Conservation (phyloP, 1,140 invertebrate genomes). For the Anadara kagoshimensis region DNA sequence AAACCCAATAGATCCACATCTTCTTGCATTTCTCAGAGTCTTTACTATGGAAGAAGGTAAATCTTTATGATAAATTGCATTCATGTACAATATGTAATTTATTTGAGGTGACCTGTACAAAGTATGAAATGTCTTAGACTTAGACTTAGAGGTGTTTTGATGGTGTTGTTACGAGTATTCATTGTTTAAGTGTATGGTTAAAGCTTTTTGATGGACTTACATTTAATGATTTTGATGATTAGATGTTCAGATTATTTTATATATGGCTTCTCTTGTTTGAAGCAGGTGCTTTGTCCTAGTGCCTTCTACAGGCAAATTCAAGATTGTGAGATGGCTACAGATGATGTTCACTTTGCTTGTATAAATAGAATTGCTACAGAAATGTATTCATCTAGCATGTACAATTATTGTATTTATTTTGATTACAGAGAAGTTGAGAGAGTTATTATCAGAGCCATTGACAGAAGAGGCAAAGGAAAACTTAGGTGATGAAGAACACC, state of each 20-base stretch:
- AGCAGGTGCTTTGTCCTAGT: too few species aligned
- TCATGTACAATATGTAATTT: not conserved
- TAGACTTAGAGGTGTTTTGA: too few species aligned
- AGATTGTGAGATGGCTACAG: not conserved
- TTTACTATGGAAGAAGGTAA: conserved; percentile 86
- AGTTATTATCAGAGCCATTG: conserved; percentile 21
- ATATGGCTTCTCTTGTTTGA: too few species aligned
- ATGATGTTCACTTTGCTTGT: not conserved
- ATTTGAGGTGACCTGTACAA: too few species aligned
- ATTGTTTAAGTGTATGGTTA: too few species aligned
- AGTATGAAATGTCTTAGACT: too few species aligned
- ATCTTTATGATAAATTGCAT: not conserved
- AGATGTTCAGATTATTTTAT: too few species aligned
- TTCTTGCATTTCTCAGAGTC: conserved; percentile 87
- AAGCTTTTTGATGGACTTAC: too few species aligned
- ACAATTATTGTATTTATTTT: not conserved
- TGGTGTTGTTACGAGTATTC: too few species aligned
- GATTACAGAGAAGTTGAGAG: conserved; percentile 42
- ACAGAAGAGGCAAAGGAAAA: conserved; percentile 46
- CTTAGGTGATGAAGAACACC: conserved; percentile 74
- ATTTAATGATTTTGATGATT: too few species aligned
- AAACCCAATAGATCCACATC: conserved; percentile 80
- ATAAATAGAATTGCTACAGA: not conserved
- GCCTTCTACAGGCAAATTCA: too few species aligned
- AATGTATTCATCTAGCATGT: not conserved